These are phyloP conservation scores for Isotomurus palustris DNA, from an alignment of 2,888 invertebrate genomes.

Conservation along the genomic window DNA sequence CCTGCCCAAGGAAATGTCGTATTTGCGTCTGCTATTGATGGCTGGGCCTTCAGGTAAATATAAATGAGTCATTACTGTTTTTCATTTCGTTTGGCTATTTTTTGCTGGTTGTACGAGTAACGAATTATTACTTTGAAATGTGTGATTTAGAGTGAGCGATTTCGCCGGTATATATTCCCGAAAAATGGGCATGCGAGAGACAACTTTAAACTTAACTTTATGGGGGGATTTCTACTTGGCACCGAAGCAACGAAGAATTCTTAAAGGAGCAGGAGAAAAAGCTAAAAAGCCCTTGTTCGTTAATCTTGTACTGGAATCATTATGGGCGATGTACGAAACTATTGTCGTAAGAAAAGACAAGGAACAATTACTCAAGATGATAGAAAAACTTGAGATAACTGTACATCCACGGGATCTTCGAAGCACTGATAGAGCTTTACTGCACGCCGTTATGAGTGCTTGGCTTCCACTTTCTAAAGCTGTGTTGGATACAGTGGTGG, in stretches of 20 bases:
- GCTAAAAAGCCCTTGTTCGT: constrained; percentile 91
- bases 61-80: neutral
- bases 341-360: constrained; percentile 70
- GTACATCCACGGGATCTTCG: constrained; percentile 70
- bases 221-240: constrained; percentile 95
- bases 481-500: constrained; percentile 76
- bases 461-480: constrained; percentile 84
- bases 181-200: constrained; percentile 69
- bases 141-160: constrained; percentile 59
- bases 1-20: constrained; percentile 93
- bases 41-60: constrained; percentile 75
- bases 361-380: constrained; percentile 65
- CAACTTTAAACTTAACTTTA: constrained; percentile 69
- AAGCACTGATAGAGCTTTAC: constrained; percentile 68
- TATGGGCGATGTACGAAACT: constrained; percentile 85
- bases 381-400: constrained; percentile 71
- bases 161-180: constrained; percentile 74
- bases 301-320: constrained; percentile 82
- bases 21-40: constrained; percentile 92
- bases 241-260: constrained; percentile 72
- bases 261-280: constrained; percentile 84
- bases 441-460: constrained; percentile 76
- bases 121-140: neutral
- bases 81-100: neutral
- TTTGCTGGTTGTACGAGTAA: neutral